These are phyloP conservation scores for Adrianichthys oophorus DNA, from an alignment of 2,797 vertebrate species.

Conservation along the genomic window DNA sequence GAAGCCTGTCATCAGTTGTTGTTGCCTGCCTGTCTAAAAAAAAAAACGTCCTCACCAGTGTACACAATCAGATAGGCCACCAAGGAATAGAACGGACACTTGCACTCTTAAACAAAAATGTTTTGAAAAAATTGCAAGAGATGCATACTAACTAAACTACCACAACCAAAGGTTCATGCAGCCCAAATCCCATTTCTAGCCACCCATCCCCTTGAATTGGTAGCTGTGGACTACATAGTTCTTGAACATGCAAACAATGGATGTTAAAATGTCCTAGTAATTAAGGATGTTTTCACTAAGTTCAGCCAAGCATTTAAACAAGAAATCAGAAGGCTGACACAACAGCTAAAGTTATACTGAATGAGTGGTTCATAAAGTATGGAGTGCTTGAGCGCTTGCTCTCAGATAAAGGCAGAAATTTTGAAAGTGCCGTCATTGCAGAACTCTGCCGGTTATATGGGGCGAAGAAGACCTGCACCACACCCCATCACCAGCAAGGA, in stretches of 20 bases:
- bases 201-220: not conserved
- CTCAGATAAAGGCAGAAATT: no score
- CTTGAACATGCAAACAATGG: not conserved
- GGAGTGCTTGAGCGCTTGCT: not conserved
- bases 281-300: not conserved
- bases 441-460: no score
- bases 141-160: not conserved
- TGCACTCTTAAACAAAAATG: not conserved
- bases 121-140: constrained; percentile 1
- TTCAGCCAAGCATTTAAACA: not conserved
- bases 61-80: not conserved
- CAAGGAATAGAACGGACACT: not conserved
- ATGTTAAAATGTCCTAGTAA: not conserved
- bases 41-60: not conserved
- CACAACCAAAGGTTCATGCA: not conserved
- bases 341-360: not conserved
- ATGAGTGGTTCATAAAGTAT: not conserved
- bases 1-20: not conserved
- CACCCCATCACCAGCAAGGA: no score
- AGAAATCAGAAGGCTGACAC: constrained; percentile 2
- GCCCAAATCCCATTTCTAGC: not conserved
- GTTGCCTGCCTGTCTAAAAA: not conserved
- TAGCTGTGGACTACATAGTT: not conserved
- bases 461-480: no score
- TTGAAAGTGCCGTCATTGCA: no score